Evolutionary conservation across 2,113 vertebrate genomes (phyloP).

Genomic region (Nerophis ophidion): DNA sequence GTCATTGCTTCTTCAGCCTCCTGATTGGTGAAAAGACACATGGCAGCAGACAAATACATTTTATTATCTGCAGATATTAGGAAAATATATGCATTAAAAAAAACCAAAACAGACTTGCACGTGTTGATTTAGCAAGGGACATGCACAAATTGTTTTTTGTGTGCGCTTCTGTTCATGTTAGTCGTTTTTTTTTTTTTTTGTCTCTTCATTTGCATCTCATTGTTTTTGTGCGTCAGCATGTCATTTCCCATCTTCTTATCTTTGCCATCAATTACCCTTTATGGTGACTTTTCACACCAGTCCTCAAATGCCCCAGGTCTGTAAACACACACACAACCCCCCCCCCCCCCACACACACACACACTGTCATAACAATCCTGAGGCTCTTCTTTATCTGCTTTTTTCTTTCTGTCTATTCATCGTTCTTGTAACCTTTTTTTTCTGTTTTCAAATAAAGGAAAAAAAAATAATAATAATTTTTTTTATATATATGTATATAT

Average conservation of each 20-base stretch:
- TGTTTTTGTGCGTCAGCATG: slow-evolving; percentile 13
- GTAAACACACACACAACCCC: slow-evolving; percentile 1
- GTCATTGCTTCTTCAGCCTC: no score
- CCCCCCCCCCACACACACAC: slow-evolving; percentile 5
- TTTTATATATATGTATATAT: no score
- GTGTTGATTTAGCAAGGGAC: no score
- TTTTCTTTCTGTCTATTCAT: slow-evolving; percentile 25
- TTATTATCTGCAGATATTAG: no score
- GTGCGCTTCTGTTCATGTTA: background rate
- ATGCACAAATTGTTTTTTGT: no score
- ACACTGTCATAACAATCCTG: slow-evolving; percentile 8
- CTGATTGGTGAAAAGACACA: no score
- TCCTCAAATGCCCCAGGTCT: background rate
- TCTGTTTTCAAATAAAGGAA: slow-evolving; percentile 29
- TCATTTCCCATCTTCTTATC: slow-evolving; percentile 22
- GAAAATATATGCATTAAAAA: no score
- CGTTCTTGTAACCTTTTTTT: background rate
- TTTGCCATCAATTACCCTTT: slow-evolving; percentile 25
- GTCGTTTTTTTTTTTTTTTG: background rate
- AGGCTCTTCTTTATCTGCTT: slow-evolving; percentile 22
- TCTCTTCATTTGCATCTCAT: background rate
- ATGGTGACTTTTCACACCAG: slow-evolving; percentile 38
- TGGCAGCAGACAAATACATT: no score
- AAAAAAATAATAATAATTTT: slow-evolving; percentile 33
- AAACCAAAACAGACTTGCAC: no score